Evolutionary conservation across 1,140 invertebrate genomes (phyloP).

Genomic region (Thaumatotibia leucotreta): DNA sequence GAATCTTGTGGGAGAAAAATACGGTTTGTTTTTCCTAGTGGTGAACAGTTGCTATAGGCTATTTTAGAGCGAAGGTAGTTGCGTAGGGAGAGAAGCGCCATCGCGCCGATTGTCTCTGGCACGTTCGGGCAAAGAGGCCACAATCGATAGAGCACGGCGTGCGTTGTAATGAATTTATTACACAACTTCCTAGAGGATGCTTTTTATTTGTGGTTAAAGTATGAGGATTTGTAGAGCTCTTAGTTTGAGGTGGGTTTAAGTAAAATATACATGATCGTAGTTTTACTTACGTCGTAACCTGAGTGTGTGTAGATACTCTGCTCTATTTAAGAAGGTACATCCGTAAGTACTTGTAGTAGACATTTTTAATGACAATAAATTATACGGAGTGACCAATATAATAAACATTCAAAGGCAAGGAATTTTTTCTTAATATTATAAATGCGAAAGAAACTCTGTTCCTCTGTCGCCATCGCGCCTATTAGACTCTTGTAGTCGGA

Average conservation of each 20-base stretch:
- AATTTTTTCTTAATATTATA: too few relatives aligned
- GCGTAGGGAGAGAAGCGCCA: slow-evolving; percentile 73
- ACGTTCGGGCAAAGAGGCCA: slow-evolving; percentile 70
- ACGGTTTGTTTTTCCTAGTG: background rate
- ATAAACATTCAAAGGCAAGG: too few relatives aligned
- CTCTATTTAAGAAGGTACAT: too few relatives aligned
- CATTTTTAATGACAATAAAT: too few relatives aligned
- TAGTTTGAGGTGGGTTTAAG: background rate
- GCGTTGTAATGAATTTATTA: slow-evolving; percentile 76
- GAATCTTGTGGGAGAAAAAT: background rate
- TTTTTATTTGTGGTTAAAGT: slow-evolving; percentile 26
- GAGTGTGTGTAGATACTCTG: too few relatives aligned
- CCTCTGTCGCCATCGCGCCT: too few relatives aligned
- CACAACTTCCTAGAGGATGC: slow-evolving; percentile 43
- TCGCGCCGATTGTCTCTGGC: slow-evolving; percentile 71
- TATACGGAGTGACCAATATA: too few relatives aligned
- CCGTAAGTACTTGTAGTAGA: too few relatives aligned
- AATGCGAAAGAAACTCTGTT: too few relatives aligned
- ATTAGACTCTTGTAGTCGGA: too few relatives aligned
- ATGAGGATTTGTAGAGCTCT: background rate
- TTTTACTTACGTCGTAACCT: background rate
- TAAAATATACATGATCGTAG: background rate
- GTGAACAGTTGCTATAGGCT: background rate
- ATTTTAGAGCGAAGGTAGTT: slow-evolving; percentile 25
- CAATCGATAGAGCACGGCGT: slow-evolving; percentile 75